Percentiles rank a stretch among this genome's conserved stretches.
phyloP scores from a whole-genome alignment of 2,888 invertebrate species.

The Griposia aprilina region DNA sequence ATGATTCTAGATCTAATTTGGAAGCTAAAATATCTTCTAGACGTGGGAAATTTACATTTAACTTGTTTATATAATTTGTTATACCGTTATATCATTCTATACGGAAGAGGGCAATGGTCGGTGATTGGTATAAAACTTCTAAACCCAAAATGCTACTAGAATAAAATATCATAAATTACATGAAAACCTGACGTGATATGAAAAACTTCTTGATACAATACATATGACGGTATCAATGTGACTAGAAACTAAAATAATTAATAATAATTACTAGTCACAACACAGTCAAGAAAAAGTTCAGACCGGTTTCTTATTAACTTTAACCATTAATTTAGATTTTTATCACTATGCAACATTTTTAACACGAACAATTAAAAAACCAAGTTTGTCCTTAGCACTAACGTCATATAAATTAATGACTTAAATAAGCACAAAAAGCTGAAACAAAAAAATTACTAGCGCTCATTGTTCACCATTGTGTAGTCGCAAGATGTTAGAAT shows the following conservation, averaged over 20 bases:
- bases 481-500: not conserved
- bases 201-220: conserved; percentile 1
- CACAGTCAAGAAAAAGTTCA: conserved; percentile 1
- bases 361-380: conserved; percentile 10
- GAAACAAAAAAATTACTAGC: conserved; percentile 23
- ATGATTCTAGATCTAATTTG: conserved; percentile 37
- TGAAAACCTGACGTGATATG: not conserved
- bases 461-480: conserved; percentile 45
- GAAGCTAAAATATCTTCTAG: conserved; percentile 9
- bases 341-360: conserved; percentile 19
- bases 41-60: conserved; percentile 6
- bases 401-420: conserved; percentile 28
- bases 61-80: conserved; percentile 6
- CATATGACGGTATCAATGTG: not conserved
- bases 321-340: conserved; percentile 21
- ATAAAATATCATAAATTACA: not conserved
- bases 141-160: conserved; percentile 5
- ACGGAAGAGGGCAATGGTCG: conserved; percentile 15
- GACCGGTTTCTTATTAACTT: conserved; percentile 16
- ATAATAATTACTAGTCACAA: conserved; percentile 19
- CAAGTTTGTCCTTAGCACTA: conserved; percentile 1
- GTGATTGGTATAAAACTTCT: conserved; percentile 3
- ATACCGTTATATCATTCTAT: conserved; percentile 16
- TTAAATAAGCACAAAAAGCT: conserved; percentile 11
- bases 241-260: conserved; percentile 6